Base-by-base conservation (phyloP, 2,888 invertebrate genomes). In the Diloba caeruleocephala region DNA sequence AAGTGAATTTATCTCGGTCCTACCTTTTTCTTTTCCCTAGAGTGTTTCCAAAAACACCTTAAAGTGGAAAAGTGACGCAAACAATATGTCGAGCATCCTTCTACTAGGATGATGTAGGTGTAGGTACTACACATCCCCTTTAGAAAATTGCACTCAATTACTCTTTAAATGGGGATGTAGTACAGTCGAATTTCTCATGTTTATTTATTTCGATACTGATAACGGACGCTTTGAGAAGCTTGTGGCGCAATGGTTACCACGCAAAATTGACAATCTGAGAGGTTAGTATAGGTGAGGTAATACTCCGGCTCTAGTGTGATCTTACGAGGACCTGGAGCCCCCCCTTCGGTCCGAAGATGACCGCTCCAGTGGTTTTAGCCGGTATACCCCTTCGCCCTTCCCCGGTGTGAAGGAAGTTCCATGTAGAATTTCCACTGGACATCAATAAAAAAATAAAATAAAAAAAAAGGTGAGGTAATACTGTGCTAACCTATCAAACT, bases 61-160 rank as follows among this genome's bases (percentile, higher is more conserved):
- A 52, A 45, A 70, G 48, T 54, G 54, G 62, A 44, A 55, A 67
- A 62, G 52, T 61, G 67, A 62, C 67, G 50, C 44, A 31, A 19
- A 28, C 55, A 36, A 55, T 71, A 57, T 53, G 50, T 66, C 33
- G 48, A 13, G 42, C 28, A 65, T 51, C 44, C 44, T 43, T 33
- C 38, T 38, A 37, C 53, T 28, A 12, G 53, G 19, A 57, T 71
- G 67, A 61, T 56, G 62, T n/a, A n/a, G n/a, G n/a, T n/a, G n/a
- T n/a, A n/a, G n/a, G n/a, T 62, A 71, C 50, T 36, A 29, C 42
- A 32, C 36, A 49, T 28, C 45, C 48, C 43, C 49, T 59, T 56
- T 54, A 26, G 55, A 39, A 59, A 49, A 71, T 63, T 63, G 59
- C 59, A 66, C 51, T 57, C 51, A 36, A 37, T 46, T 61, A 23